Percentiles rank a stretch among this genome's conserved stretches.
Conservation (phyloP, 1,140 invertebrate species). For the Lasaia peninsularis region DNA sequence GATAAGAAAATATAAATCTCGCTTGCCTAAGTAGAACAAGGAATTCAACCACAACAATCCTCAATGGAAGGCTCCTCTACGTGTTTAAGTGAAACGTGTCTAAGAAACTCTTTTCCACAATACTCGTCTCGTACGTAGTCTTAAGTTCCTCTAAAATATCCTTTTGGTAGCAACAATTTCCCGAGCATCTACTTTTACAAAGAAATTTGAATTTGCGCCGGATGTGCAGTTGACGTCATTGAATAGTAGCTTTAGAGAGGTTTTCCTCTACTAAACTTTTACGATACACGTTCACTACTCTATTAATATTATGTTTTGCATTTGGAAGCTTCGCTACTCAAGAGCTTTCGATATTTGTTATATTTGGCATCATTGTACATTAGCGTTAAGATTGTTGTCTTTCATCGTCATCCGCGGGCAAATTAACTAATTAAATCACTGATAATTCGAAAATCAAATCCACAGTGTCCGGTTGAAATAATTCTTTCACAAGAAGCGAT, state of each 20-base stretch:
- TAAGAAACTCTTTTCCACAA: slow-evolving; percentile 29
- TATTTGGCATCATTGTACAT: too few species aligned
- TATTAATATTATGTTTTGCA: too few species aligned
- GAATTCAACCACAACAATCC: slow-evolving; percentile 21
- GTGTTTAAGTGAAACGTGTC: slow-evolving; percentile 34
- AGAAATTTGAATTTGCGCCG: slow-evolving; percentile 30
- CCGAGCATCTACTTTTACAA: slow-evolving; percentile 29
- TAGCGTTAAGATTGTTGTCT: too few species aligned
- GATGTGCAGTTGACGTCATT: slow-evolving; percentile 7
- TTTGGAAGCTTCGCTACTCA: too few species aligned
- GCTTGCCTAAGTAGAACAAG: slow-evolving; percentile 20
- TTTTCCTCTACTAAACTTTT: background rate
- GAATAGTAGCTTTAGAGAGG: background rate
- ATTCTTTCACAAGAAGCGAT: too few species aligned
- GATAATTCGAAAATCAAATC: too few species aligned
- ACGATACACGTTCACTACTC: too few species aligned
- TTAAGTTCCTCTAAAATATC: slow-evolving; percentile 36
- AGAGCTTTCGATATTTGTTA: too few species aligned
- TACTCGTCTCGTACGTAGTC: slow-evolving; percentile 29
- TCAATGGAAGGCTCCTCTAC: slow-evolving; percentile 24
- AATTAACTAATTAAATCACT: too few species aligned
- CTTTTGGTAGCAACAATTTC: slow-evolving; percentile 35
- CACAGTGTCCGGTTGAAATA: too few species aligned
- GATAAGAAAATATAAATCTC: slow-evolving; percentile 23
- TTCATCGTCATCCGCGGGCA: too few species aligned